phyloP scores from a whole-genome alignment of 2,113 vertebrate genomes.

The Morone chrysops region DNA sequence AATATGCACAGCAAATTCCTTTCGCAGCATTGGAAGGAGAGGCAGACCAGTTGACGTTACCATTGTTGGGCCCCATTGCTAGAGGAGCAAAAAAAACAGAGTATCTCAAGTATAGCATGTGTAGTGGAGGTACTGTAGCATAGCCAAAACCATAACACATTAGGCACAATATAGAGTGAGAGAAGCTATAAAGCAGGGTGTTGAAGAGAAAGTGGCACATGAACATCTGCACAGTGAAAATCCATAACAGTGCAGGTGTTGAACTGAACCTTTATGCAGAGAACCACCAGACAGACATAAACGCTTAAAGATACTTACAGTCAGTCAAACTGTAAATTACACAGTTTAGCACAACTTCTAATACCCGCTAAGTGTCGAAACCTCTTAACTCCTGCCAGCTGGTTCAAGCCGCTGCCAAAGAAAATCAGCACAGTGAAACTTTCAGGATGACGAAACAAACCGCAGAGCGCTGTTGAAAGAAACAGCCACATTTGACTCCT shows the following conservation, averaged over 20 bases:
- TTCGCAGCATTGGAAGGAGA: too few relatives aligned
- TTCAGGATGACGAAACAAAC: constrained; percentile 36
- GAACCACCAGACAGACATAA: constrained; percentile 34
- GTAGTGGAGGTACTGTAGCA: background rate
- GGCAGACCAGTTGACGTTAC: background rate
- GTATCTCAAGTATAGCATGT: background rate
- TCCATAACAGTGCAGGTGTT: constrained; percentile 1
- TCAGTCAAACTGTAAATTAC: constrained; percentile 53
- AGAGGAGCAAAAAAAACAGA: background rate
- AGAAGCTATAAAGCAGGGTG: background rate
- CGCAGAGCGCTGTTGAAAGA: constrained; percentile 11
- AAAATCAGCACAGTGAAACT: constrained; percentile 37
- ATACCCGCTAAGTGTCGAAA: constrained; percentile 33
- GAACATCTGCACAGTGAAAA: constrained; percentile 10
- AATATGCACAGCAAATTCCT: background rate
- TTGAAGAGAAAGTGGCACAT: constrained; percentile 1
- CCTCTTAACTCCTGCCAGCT: constrained; percentile 47
- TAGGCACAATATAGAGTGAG: background rate
- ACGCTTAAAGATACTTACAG: constrained; percentile 40
- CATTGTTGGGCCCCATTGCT: background rate
- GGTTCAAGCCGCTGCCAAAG: constrained; percentile 38
- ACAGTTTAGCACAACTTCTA: constrained; percentile 45
- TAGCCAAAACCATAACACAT: constrained; percentile 2
- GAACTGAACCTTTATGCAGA: constrained; percentile 6
- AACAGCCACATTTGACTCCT: constrained; percentile 20